Evolutionary conservation across 2,888 invertebrate genomes (phyloP).

Genomic region (Icerya purchasi): DNA sequence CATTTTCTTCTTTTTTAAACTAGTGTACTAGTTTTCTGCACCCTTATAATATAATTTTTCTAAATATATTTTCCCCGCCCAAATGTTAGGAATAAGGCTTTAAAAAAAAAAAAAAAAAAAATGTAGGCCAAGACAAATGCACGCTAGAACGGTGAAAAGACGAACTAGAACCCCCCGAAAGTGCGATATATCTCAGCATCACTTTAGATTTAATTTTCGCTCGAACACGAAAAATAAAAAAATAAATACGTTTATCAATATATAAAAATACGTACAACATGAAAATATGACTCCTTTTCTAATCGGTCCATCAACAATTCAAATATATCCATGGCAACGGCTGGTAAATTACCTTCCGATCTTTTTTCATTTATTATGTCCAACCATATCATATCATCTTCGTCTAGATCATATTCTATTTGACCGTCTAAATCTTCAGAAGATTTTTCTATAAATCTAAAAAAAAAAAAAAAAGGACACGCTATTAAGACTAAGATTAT

Average conservation of each 20-base stretch:
- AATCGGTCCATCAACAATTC: constrained; percentile 93
- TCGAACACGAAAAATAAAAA: neutral
- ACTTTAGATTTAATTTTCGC: too few relatives aligned
- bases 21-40: too few relatives aligned
- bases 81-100: too few relatives aligned
- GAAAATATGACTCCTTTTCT: constrained; percentile 93
- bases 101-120: too few relatives aligned
- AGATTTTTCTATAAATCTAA: constrained; percentile 76
- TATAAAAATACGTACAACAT: constrained; percentile 29
- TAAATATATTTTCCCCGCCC: too few relatives aligned
- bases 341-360: constrained; percentile 41
- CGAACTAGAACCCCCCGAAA: too few relatives aligned
- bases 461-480: neutral
- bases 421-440: constrained; percentile 83
- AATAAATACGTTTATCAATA: neutral
- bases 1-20: too few relatives aligned
- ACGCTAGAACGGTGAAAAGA: too few relatives aligned
- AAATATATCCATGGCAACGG: constrained; percentile 69
- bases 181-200: too few relatives aligned
- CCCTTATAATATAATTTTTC: too few relatives aligned
- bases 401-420: constrained; percentile 91
- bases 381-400: constrained; percentile 92
- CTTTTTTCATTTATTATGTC: constrained; percentile 68
- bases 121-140: too few relatives aligned
- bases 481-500: neutral